These are phyloP conservation scores for Choloepus hoffmanni DNA, from an alignment of 2,113 vertebrate genomes.

Conservation along the genomic window DNA sequence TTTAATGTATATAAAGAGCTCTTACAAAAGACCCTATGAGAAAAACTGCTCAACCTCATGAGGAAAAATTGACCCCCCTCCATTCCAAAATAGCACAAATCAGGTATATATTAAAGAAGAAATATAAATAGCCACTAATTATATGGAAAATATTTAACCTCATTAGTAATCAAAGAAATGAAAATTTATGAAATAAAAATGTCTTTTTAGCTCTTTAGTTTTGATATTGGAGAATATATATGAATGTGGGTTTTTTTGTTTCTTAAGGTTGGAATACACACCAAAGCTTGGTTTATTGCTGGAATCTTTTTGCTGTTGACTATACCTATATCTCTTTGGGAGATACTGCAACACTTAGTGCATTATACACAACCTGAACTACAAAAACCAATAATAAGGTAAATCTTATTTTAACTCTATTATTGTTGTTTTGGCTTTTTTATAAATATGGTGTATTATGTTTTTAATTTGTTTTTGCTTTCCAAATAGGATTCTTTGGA, in stretches of 20 bases:
- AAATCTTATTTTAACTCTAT: constrained; percentile 65
- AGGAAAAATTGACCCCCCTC: not conserved
- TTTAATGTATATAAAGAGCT: not conserved
- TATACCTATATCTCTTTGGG: constrained; percentile 97
- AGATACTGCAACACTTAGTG: constrained; percentile 97
- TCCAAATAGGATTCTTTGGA: constrained; percentile 96
- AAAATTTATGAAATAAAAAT: constrained; percentile 48
- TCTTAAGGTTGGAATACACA: constrained; percentile 94
- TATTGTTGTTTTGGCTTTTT: constrained; percentile 47
- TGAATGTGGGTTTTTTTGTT: constrained; percentile 43
- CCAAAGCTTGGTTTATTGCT: constrained; percentile 98
- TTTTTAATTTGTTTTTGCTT: constrained; percentile 77
- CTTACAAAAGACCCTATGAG: not conserved
- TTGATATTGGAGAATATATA: constrained; percentile 29
- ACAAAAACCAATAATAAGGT: constrained; percentile 99
- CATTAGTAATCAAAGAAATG: not conserved
- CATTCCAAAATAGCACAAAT: not conserved
- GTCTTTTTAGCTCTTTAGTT: not conserved
- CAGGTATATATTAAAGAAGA: not conserved
- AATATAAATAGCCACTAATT: not conserved
- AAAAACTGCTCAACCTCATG: not conserved
- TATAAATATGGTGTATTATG: constrained; percentile 21
- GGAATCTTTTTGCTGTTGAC: constrained; percentile 98
- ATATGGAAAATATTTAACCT: not conserved
- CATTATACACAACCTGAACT: constrained; percentile 98